phyloP scores from a whole-genome alignment of 2,797 vertebrate genomes.

The Spheniscus humboldti region DNA sequence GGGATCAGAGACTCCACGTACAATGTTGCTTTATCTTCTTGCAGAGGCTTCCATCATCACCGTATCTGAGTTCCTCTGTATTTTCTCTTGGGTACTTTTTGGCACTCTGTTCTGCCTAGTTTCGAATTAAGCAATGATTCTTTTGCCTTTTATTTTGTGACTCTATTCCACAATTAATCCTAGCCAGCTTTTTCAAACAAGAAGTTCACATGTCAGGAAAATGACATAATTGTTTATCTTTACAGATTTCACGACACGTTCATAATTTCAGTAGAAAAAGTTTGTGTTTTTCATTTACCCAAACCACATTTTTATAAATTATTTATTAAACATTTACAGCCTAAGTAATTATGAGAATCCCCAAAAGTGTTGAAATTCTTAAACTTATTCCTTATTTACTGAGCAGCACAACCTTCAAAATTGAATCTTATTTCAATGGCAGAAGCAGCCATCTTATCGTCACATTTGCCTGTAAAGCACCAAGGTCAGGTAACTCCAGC shows the following conservation, averaged over 20 bases:
- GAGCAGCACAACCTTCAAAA: not conserved
- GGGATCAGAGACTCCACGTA: not conserved
- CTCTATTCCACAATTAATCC: constrained; percentile 11
- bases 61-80: not conserved
- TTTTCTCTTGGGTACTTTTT: constrained; percentile 41
- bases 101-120: not conserved
- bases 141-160: constrained; percentile 29
- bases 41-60: not conserved
- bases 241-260: not conserved
- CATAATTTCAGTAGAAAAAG: not conserved
- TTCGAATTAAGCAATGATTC: not conserved
- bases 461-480: not conserved
- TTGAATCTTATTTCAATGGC: not conserved
- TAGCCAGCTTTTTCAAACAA: constrained; percentile 42
- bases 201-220: constrained; percentile 39
- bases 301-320: not conserved
- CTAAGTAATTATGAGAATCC: not conserved
- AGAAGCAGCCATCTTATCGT: not conserved
- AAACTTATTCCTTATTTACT: not conserved
- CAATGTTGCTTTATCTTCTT: not conserved
- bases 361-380: not conserved
- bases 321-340: not conserved
- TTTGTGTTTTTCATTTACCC: not conserved
- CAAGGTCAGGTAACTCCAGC: not conserved
- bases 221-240: constrained; percentile 61